Base-by-base conservation (phyloP, 2,888 invertebrate species). In the Eilema caniola region DNA sequence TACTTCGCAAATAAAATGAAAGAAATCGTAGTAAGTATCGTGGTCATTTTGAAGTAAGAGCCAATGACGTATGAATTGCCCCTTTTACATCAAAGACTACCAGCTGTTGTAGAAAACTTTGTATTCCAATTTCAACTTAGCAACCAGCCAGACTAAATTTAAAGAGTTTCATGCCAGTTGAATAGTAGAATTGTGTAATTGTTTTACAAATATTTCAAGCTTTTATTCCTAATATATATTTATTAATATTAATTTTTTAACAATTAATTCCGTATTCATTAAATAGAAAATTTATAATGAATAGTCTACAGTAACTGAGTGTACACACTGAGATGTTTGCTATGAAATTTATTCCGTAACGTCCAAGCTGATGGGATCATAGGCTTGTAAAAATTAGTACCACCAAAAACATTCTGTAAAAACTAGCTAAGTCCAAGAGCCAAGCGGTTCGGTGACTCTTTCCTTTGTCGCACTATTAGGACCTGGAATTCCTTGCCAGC, bases 61-160 rank as follows among this genome's bases (percentile, higher is more conserved):
- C 23, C 60, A 62, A 62, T 70, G 78, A 75, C 67, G 75, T 37
- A 47, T 20, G 65, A 73, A 72, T 41, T 28, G 69, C 78, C 81
- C 78, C 62, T 80, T 72, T 31, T 72, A 64, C 65, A 1, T 59
- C 63, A 68, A 69, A 74, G 67, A 33, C 7, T 33, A 28, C 28
- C 12, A 14, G 37, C 71, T 65, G 62, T 62, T 62, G 67, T 66
- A 61, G 28, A 64, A 69, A 41, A 31, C 62, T 47, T 64, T 25
- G 61, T 24, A 31, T 66, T 8, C 64, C 20, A 33, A 23, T 62
- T 59, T 16, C 47, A 47, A 47, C 20, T 20, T 20, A 62, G 62
- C 37, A 24, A 41, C 47, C 33, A 33, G 33, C 33, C 33, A 20
- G 20, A 20, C 20, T 47, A 47, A 47, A 47, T 47, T 47, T 20